Conservation (phyloP, 2,113 vertebrate genomes). For the Crotophaga sulcirostris region DNA sequence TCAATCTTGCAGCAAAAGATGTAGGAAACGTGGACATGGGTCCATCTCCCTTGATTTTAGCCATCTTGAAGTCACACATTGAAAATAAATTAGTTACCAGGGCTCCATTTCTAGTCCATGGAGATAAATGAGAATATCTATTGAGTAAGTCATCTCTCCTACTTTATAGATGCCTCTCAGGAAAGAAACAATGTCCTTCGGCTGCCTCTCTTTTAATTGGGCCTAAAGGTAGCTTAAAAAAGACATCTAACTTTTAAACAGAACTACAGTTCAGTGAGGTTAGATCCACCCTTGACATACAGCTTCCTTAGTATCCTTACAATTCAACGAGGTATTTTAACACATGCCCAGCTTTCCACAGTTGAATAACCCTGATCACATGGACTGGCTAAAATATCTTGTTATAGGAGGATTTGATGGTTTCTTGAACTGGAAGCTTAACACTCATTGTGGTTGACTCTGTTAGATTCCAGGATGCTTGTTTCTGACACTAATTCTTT, state of each 20-base stretch:
- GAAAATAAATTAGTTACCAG: not conserved
- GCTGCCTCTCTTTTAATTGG: not conserved
- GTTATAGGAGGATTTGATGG: not conserved
- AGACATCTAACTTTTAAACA: not conserved
- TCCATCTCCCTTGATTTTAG: not conserved
- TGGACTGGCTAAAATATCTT: not conserved
- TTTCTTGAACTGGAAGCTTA: not conserved
- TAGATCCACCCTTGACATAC: not conserved
- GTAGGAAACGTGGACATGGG: not conserved
- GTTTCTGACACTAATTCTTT: slow-evolving; percentile 21
- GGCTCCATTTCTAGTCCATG: not conserved
- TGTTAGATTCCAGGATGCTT: not conserved
- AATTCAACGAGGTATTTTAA: slow-evolving; percentile 5
- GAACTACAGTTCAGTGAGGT: not conserved
- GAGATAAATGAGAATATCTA: not conserved
- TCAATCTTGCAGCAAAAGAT: not conserved
- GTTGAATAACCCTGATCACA: not conserved
- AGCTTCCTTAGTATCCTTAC: not conserved
- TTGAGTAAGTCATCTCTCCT: not conserved
- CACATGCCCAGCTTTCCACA: not conserved
- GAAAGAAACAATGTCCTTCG: not conserved
- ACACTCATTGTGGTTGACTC: not conserved
- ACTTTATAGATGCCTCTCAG: not conserved
- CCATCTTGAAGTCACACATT: not conserved
- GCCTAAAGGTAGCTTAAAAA: not conserved